Conservation (phyloP, 2,888 invertebrate species). For the Pachycephus smyrnensis region DNA sequence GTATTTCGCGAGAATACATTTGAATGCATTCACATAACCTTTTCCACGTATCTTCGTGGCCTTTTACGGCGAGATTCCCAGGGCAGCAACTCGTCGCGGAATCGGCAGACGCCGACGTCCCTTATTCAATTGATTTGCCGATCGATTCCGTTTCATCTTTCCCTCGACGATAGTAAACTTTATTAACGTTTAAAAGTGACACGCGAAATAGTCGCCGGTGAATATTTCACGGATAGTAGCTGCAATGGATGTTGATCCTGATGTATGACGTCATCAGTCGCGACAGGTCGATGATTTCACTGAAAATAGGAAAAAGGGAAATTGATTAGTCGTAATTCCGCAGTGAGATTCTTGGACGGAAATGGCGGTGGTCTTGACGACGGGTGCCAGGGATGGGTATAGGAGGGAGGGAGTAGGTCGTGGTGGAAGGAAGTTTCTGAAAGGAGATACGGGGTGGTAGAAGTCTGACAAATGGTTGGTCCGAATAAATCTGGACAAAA, state of each 20-base stretch:
- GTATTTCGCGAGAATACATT: not conserved
- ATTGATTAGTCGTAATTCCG: not conserved
- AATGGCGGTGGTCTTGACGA: not conserved
- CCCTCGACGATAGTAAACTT: not conserved
- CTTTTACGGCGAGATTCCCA: not conserved
- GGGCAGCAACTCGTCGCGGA: not conserved
- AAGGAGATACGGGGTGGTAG: not conserved
- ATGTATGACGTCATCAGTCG: not conserved
- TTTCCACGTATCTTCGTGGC: not conserved
- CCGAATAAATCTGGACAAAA: slow-evolving; percentile 25
- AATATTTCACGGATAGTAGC: too few species aligned
- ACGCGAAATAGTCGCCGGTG: not conserved
- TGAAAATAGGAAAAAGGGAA: not conserved
- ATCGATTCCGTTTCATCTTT: not conserved
- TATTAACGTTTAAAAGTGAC: not conserved
- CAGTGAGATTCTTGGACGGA: not conserved
- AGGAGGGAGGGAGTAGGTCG: not conserved
- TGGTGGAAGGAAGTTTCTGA: not conserved
- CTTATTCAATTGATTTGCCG: not conserved
- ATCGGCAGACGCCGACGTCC: not conserved
- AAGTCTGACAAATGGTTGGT: slow-evolving; percentile 21
- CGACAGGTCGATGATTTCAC: not conserved
- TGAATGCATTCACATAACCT: not conserved
- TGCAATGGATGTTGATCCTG: not conserved
- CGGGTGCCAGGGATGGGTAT: not conserved